Base-by-base conservation (phyloP, 2,797 vertebrate species). In the Chrosomus eos region DNA sequence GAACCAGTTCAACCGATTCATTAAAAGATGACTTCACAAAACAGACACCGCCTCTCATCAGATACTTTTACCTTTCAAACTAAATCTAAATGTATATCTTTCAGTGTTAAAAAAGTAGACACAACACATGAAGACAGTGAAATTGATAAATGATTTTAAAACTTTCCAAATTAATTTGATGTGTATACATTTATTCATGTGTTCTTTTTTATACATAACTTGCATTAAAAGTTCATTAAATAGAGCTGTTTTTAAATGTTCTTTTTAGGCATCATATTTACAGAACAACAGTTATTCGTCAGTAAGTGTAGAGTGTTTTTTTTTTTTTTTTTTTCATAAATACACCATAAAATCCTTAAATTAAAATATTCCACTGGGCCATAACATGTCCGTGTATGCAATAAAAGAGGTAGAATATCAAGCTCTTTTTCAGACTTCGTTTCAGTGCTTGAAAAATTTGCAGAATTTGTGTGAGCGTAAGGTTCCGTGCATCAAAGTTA, bases 371-470 rank as follows among this genome's bases (percentile, higher is more conserved):
- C 88, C 68, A 93, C 93, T 91, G 19, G 77, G 64, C 43, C 19
- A 93, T 93, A 88, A 90, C 86, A 82, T 88, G 89, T 90, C 81
- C 81, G 82, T 90, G 89, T 91, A 70, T 81, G 91, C 93, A 95
- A 93, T 90, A 94, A 91, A 94, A 90, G 95, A 95, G 94, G 94
- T 96, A 94, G 94, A 94, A 94, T 77, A 53, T 82, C 70, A 85
- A 88, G 77, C 66, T 88, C 45, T 31, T 85, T 78, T 88, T 87
- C 72, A 84, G 87, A 94, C 91, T 92, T 91, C 90, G 88, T 90
- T 85, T 93, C 87, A 88, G 90, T 93, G 90, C 86, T 88, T 90
- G 90, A 82, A 84, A 88, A 86, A 83, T 80, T 85, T 86, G 48
- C 86, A 85, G 80, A 83, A 82, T 79, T 40, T 85, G 53, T 64